Evolutionary conservation across 1,140 invertebrate species (phyloP).

Genomic region (Arctopsyche grandis): DNA sequence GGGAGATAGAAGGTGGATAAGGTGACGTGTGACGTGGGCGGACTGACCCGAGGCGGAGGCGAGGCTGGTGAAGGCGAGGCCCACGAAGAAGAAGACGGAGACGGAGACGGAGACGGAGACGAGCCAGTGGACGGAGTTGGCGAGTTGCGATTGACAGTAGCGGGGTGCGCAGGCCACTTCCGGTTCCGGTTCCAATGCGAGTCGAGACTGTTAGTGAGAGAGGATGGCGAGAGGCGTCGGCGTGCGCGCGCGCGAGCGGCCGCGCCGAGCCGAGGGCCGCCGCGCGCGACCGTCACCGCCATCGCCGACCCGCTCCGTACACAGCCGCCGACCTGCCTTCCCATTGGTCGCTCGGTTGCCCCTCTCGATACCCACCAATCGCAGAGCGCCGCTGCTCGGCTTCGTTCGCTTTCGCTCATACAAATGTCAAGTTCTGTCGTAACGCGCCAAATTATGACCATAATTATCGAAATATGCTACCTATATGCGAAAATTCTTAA

Average conservation of each 20-base stretch:
- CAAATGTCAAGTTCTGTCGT: conserved; percentile 3
- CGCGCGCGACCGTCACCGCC: not conserved
- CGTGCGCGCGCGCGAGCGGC: not conserved
- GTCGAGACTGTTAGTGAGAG: too few species aligned
- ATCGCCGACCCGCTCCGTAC: not conserved
- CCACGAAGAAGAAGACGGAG: too few species aligned
- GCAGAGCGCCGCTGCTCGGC: not conserved
- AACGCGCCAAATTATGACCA: not conserved
- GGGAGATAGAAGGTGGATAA: too few species aligned
- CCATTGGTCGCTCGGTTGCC: not conserved
- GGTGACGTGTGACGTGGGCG: too few species aligned
- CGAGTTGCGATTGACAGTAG: too few species aligned
- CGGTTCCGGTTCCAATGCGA: not conserved
- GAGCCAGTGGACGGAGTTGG: too few species aligned
- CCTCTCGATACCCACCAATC: not conserved
- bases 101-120: too few species aligned
- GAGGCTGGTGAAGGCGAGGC: too few species aligned
- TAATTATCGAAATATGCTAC: not conserved
- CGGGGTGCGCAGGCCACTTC: not conserved
- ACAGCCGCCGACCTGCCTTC: not conserved
- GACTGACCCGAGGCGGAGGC: too few species aligned
- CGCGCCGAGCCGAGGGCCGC: not conserved
- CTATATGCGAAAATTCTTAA: too few species aligned
- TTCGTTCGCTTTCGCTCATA: not conserved
- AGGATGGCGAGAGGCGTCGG: not conserved